A percentile compares a stretch with the other conserved stretches of the same genome.
These are phyloP conservation scores for Drosophila pseudoobscura DNA, from an alignment of 1,140 invertebrate genomes.

Conservation along the genomic window DNA sequence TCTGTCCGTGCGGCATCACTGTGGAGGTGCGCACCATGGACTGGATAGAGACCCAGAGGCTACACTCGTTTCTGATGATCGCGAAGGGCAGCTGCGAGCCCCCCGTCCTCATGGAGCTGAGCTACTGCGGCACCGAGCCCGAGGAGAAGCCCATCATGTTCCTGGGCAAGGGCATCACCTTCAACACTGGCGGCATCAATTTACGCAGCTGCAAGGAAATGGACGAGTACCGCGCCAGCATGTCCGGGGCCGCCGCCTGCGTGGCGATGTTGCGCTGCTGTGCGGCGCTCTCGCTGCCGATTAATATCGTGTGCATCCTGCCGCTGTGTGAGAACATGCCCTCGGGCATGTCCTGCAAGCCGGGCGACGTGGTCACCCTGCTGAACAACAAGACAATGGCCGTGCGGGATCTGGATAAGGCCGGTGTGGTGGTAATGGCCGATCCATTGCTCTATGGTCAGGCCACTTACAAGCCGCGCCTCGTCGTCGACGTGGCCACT, in stretches of 20 bases:
- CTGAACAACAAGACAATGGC: constrained; percentile 94
- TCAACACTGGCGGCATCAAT: constrained; percentile 93
- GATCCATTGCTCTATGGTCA: constrained; percentile 93
- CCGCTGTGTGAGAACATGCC: constrained; percentile 95
- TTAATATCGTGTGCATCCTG: constrained; percentile 62
- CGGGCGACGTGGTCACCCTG: constrained; percentile 92
- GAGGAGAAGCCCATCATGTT: constrained; percentile 85
- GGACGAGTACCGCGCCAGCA: constrained; percentile 94
- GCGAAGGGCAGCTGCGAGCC: constrained; percentile 89
- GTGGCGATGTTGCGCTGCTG: constrained; percentile 68
- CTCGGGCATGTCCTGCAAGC: constrained; percentile 92
- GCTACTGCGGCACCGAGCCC: constrained; percentile 83
- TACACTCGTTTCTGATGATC: constrained; percentile 91
- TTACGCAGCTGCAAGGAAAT: constrained; percentile 87
- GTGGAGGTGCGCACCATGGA: constrained; percentile 87
- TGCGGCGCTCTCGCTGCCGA: constrained; percentile 68
- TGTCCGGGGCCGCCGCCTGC: constrained; percentile 84
- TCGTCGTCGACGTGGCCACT: constrained; percentile 91
- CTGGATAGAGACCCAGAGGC: constrained; percentile 89
- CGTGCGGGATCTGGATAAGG: constrained; percentile 90
- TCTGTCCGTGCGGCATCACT: constrained; percentile 85
- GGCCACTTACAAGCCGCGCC: constrained; percentile 85
- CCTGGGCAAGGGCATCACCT: constrained; percentile 94
- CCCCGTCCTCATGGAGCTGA: constrained; percentile 89
- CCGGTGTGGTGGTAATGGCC: constrained; percentile 93